Conservation (phyloP, 2,888 invertebrate species). For the Aspidiotus destructor region DNA sequence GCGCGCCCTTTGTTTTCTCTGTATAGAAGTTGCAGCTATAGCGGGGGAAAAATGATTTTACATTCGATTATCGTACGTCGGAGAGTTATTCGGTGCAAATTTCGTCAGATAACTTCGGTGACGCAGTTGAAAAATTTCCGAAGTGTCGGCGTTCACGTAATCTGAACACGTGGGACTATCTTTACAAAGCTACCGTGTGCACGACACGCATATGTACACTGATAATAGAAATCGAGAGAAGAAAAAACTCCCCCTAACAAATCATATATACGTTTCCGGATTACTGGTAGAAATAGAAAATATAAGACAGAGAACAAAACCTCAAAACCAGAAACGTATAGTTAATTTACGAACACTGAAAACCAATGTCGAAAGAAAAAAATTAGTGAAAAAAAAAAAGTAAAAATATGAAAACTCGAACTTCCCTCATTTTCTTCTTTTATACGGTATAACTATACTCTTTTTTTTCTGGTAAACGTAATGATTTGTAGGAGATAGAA, state of each 20-base stretch:
- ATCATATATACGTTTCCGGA: not conserved
- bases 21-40: too few species aligned
- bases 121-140: too few species aligned
- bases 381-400: slow-evolving; percentile 11
- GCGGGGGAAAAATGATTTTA: too few species aligned
- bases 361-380: not conserved
- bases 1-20: not conserved
- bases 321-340: slow-evolving; percentile 4
- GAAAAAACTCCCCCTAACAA: not conserved
- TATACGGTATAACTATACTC: not conserved
- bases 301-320: not conserved
- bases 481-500: slow-evolving; percentile 32
- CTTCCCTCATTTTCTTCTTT: slow-evolving; percentile 28
- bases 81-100: too few species aligned
- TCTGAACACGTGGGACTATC: too few species aligned
- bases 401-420: slow-evolving; percentile 24
- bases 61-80: too few species aligned
- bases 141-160: too few species aligned
- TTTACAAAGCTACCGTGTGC: too few species aligned
- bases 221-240: too few species aligned
- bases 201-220: too few species aligned
- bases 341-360: not conserved
- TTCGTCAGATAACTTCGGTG: too few species aligned
- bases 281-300: too few species aligned
- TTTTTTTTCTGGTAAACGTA: slow-evolving; percentile 23